A percentile compares a stretch with the other conserved stretches of the same genome.
These are phyloP conservation scores for Eupeodes latifasciatus DNA, from an alignment of 2,888 invertebrate genomes.

Conservation along the genomic window DNA sequence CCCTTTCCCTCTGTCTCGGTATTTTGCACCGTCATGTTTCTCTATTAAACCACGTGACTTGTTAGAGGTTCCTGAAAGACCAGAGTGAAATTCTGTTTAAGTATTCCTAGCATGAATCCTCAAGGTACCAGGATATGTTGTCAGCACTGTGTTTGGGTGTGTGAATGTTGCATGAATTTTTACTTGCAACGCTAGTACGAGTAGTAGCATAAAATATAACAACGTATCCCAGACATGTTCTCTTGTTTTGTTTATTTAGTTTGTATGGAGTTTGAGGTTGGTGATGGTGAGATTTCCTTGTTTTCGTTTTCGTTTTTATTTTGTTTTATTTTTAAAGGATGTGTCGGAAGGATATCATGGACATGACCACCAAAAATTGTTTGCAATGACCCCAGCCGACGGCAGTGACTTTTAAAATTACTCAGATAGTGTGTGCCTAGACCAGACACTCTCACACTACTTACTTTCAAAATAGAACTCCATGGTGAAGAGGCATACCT, in stretches of 20 bases:
- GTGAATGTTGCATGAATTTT: slow-evolving; percentile 37
- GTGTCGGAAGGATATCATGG: slow-evolving; percentile 72
- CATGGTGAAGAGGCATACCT: not conserved
- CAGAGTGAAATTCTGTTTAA: slow-evolving; percentile 60
- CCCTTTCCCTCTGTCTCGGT: not conserved
- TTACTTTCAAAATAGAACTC: not conserved
- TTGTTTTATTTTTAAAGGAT: slow-evolving; percentile 14
- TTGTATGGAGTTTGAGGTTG: slow-evolving; percentile 37
- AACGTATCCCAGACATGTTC: slow-evolving; percentile 77
- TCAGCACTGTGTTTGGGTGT: not conserved
- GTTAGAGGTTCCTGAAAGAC: slow-evolving; percentile 36
- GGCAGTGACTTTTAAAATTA: slow-evolving; percentile 71
- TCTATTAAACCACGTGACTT: slow-evolving; percentile 74
- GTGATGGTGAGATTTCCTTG: slow-evolving; percentile 19
- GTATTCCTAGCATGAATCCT: slow-evolving; percentile 68
- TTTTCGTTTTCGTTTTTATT: slow-evolving; percentile 24
- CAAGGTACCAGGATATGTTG: slow-evolving; percentile 21
- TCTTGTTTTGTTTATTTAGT: slow-evolving; percentile 63
- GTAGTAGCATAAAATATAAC: slow-evolving; percentile 17
- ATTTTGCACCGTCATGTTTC: slow-evolving; percentile 59
- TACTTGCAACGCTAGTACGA: slow-evolving; percentile 16
- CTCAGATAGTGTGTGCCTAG: slow-evolving; percentile 49
- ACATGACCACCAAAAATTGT: slow-evolving; percentile 75
- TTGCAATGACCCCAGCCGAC: slow-evolving; percentile 72
- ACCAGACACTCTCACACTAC: slow-evolving; percentile 48